These are phyloP conservation scores for Drosophila bocqueti DNA, from an alignment of 1,140 invertebrate genomes.

Conservation along the genomic window DNA sequence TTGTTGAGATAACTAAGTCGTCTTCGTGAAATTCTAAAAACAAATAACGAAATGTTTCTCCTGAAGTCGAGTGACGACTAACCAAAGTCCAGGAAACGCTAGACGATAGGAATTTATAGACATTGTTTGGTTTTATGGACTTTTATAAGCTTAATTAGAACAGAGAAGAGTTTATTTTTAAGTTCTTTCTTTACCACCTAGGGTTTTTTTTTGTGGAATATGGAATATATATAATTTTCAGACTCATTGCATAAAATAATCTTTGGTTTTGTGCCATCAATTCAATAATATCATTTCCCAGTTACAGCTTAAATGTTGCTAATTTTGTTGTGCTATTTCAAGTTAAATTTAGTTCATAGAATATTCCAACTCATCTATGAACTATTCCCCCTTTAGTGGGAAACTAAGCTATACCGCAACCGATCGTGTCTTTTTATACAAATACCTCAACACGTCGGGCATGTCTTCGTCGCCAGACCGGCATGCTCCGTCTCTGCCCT, in stretches of 20 bases:
- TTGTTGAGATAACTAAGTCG: background rate
- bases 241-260: too few species aligned
- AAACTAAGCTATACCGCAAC: background rate
- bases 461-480: slow-evolving; percentile 25
- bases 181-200: background rate
- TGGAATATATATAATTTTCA: background rate
- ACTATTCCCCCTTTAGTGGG: background rate
- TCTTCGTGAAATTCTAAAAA: background rate
- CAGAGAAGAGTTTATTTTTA: background rate
- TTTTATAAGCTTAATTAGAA: background rate
- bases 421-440: slow-evolving; percentile 31
- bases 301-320: background rate
- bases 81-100: slow-evolving; percentile 16
- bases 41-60: background rate
- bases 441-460: slow-evolving; percentile 17
- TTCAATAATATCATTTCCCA: background rate
- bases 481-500: slow-evolving; percentile 14
- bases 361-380: background rate
- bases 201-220: too few species aligned
- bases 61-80: background rate
- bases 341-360: background rate
- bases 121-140: background rate
- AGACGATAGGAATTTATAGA: background rate
- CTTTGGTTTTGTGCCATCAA: background rate
- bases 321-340: background rate